A percentile compares a stretch with the other conserved stretches of the same genome.
Evolutionary conservation across 1,140 invertebrate genomes (phyloP).

Genomic region (Zaprionus nigranus): DNA sequence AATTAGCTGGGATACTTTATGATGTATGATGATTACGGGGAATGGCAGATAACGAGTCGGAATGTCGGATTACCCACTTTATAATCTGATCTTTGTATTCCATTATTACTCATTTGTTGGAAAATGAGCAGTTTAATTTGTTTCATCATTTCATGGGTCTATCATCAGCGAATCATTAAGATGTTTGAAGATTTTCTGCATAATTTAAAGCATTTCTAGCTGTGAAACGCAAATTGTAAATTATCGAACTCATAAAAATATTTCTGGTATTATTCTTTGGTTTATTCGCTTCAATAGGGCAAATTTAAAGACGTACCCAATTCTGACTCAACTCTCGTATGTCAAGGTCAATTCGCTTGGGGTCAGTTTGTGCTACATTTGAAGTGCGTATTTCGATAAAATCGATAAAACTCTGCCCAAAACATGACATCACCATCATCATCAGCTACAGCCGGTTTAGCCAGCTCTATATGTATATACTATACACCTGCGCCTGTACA

Average conservation of each 20-base stretch:
- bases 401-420: constrained; percentile 63
- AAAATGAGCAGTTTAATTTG: neutral
- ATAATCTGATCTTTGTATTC: constrained; percentile 7
- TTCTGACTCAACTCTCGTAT: constrained; percentile 30
- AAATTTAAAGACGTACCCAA: constrained; percentile 2
- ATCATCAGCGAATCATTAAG: neutral
- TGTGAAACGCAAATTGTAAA: neutral
- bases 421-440: constrained; percentile 73
- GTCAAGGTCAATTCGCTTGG: constrained; percentile 64
- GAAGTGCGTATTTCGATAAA: constrained; percentile 61
- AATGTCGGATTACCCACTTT: constrained; percentile 24
- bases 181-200: neutral
- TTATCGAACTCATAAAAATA: neutral
- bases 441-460: constrained; percentile 44
- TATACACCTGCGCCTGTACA: constrained; percentile 6
- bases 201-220: neutral
- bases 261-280: neutral
- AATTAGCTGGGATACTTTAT: constrained; percentile 11
- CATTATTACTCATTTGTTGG: constrained; percentile 13
- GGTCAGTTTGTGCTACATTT: constrained; percentile 41
- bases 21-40: neutral
- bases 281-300: neutral
- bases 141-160: neutral
- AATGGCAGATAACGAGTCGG: constrained; percentile 2
- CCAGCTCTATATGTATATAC: constrained; percentile 25